Conservation (phyloP, 1,140 invertebrate species). For the Formica exsecta region DNA sequence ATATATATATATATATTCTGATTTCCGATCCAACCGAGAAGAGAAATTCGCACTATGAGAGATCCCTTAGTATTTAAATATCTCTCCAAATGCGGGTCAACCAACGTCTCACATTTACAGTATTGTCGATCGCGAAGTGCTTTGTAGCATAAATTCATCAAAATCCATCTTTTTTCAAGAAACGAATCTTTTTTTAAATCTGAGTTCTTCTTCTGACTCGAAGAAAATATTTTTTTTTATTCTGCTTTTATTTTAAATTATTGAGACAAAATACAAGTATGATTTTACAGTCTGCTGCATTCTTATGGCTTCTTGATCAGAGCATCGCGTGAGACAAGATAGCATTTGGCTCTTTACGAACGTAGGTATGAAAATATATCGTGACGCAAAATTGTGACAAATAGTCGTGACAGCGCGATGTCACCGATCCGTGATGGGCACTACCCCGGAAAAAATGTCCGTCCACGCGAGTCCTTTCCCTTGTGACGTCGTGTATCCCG, state of each 20-base stretch:
- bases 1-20: conserved; percentile 12
- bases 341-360: not conserved
- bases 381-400: conserved; percentile 28
- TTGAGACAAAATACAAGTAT: not conserved
- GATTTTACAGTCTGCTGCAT: conserved; percentile 22
- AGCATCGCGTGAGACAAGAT: conserved; percentile 3
- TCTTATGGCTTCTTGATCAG: conserved; percentile 5
- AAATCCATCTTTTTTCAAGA: not conserved
- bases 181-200: not conserved
- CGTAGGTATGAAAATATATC: conserved; percentile 47
- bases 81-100: conserved; percentile 14
- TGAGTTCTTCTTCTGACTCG: not conserved
- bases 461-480: conserved; percentile 74
- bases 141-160: not conserved
- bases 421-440: conserved; percentile 39
- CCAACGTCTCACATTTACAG: not conserved
- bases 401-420: conserved; percentile 18
- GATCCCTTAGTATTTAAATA: conserved; percentile 2
- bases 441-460: conserved; percentile 56
- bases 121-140: not conserved
- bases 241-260: not conserved
- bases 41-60: conserved; percentile 50
- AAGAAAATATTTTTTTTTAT: not conserved
- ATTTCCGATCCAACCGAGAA: conserved; percentile 34
- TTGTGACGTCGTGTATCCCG: conserved; percentile 68